Conservation (phyloP, 2,888 invertebrate genomes). For the Oligia fasciuncula region DNA sequence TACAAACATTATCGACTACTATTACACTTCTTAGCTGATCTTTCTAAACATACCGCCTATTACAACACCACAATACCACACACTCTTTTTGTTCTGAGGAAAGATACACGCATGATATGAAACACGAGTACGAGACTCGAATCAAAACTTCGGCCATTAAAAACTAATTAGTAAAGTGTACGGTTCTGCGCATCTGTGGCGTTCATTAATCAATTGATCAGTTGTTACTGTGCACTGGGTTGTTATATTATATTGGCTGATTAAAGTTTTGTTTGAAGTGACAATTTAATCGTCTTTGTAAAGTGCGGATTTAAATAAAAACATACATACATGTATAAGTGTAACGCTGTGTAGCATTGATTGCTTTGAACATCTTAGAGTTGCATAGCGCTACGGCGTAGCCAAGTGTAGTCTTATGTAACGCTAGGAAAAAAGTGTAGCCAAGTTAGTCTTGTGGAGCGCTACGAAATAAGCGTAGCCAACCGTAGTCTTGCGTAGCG, state of each 20-base stretch:
- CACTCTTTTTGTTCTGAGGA: constrained; percentile 18
- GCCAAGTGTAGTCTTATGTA: neutral
- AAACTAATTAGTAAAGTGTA: constrained; percentile 60
- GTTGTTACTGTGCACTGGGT: constrained; percentile 35
- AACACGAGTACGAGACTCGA: constrained; percentile 31
- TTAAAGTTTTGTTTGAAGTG: constrained; percentile 11
- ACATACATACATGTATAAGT: too few species aligned
- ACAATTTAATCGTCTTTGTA: neutral
- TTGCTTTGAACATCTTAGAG: neutral
- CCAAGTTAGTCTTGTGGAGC: too few species aligned
- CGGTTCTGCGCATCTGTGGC: constrained; percentile 53
- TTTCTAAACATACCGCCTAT: neutral
- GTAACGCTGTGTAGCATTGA: neutral
- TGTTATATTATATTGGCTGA: constrained; percentile 19
- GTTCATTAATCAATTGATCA: constrained; percentile 59
- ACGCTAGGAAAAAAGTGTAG: neutral
- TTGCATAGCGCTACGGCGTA: neutral
- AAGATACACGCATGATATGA: constrained; percentile 39
- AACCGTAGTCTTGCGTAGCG: neutral
- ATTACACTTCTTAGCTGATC: neutral
- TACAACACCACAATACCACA: neutral
- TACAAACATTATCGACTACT: neutral
- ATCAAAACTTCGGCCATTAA: constrained; percentile 60
- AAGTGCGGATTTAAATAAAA: neutral
- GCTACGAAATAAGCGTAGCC: neutral